Base-by-base conservation (phyloP, 2,888 invertebrate species). In the Pheosia tremula region DNA sequence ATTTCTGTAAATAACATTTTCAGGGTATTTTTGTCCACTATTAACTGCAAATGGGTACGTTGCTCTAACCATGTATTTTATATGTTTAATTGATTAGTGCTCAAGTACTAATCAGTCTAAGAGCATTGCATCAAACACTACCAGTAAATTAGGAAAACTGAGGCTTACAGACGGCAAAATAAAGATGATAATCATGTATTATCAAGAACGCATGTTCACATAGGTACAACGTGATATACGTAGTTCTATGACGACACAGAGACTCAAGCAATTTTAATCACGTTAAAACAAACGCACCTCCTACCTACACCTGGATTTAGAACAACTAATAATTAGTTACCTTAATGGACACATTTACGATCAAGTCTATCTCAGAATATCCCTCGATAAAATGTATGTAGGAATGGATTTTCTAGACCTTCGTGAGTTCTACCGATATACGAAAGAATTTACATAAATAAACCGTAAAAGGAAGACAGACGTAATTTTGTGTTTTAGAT, bases 191-290 rank as follows among this genome's bases (percentile, higher is more conserved):
- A n/a, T n/a, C 8, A 47, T 5, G 8, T 11, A 47, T n/a, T 39
- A 39, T 39, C 39, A 39, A 39, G 7, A 39, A 9, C 43, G 10
- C 43, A 47, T n/a, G 5, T 47, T 47, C 11, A 47, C n/a, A 47
- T n/a, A 47, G 11, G 11, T 47, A n/a, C n/a, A 47, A n/a, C 50
- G 50, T 50, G 50, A 24, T 7, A 7, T 50, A 24, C 50, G 50
- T 24, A 24, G 7, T 50, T 50, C 24, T 50, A 5, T 24, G 37
- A 53, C 37, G 36, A 10, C 53, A 24, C 24, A 24, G 24, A 24
- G 53, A 38, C 10, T 53, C 53, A 53, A 53, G 11, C 37, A 53
- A 37, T 53, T 53, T 53, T 4, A 10, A 11, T 53, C 53, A 53
- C 53, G 53, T 37, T 10, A 37, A 53, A 10, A 10, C 37, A 10